Evolutionary conservation across 2,797 vertebrate genomes (phyloP), one percentile per base, ranked within the genome.

Genomic region (Sebastes miniatus): DNA sequence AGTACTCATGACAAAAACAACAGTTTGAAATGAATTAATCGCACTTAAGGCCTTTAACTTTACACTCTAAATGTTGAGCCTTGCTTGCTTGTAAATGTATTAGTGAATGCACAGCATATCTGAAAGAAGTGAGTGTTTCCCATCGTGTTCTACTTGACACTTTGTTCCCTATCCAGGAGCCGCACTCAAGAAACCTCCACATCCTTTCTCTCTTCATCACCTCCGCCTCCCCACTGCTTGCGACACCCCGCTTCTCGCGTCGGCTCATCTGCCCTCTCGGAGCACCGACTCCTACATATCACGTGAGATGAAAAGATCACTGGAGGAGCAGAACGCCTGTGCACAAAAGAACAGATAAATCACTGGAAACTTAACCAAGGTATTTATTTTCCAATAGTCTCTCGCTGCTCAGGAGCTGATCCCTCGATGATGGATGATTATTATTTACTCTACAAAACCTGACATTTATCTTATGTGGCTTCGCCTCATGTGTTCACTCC

Each of bases 221-320:
- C 65, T 61, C 50, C n/a, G 32, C 77, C 85, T 83, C 85, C 86
- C 89, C 87, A 88, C 89, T 78, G 78, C 80, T 80, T 34, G 81
- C 39, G 64, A 88, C 85, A 89, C 83, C 87, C 87, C 65, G 20
- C 83, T 90, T 79, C 77, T 83, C 73, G 67, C 70, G 87, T 70
- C 86, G 80, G 83, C 87, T 90, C 85, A 83, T 90, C 82, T 85
- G 80, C 79, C 86, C 85, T 88, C 87, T 80, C 36, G 12, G 69
- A 79, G 78, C 79, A 59, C 31, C 1, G 13, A 92, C 92, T 89
- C 87, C 90, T 90, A 88, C 91, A 85, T 83, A 85, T 78, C 81
- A 78, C 34, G 80, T 18, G 57, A 86, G 83, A 89, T 85, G 68
- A 83, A 86, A 88, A 86, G 74, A 81, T 82, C 77, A 80, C 36